phyloP scores from a whole-genome alignment of 2,888 invertebrate species.

The Microctonus hyperodae region DNA sequence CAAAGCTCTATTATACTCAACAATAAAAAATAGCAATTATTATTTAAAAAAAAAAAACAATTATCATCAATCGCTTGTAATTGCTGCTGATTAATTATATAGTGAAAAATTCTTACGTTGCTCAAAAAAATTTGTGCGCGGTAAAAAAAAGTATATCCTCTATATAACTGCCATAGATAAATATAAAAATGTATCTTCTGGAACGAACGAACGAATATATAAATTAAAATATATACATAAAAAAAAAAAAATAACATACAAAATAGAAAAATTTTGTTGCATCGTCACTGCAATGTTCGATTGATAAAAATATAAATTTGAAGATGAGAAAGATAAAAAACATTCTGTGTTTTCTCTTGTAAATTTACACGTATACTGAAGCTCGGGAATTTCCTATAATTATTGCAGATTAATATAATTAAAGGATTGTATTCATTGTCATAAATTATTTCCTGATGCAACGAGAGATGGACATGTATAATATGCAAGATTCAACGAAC shows the following conservation, averaged over 20 bases:
- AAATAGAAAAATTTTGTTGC: too few relatives aligned
- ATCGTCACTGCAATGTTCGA: constrained; percentile 1
- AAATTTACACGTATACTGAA: constrained; percentile 23
- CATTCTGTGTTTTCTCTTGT: not conserved
- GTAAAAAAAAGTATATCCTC: constrained; percentile 35
- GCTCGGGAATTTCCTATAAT: constrained; percentile 13
- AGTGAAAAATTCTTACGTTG: constrained; percentile 41
- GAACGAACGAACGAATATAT: not conserved
- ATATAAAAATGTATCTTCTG: constrained; percentile 29
- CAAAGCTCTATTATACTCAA: not conserved
- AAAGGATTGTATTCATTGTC: constrained; percentile 20
- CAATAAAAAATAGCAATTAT: not conserved
- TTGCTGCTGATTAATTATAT: constrained; percentile 23
- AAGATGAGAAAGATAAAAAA: too few relatives aligned
- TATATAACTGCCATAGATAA: constrained; percentile 46
- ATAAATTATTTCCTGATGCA: constrained; percentile 32
- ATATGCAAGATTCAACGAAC: constrained; percentile 27
- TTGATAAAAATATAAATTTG: constrained; percentile 7
- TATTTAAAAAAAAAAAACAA: not conserved
- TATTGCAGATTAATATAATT: constrained; percentile 3
- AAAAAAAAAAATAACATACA: constrained; percentile 1
- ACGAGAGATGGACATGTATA: constrained; percentile 36
- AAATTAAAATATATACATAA: not conserved
- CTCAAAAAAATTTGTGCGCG: constrained; percentile 38
- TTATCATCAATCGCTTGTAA: constrained; percentile 24